These are phyloP conservation scores for Drosophila tani DNA, from an alignment of 1,140 invertebrate species.

Conservation along the genomic window DNA sequence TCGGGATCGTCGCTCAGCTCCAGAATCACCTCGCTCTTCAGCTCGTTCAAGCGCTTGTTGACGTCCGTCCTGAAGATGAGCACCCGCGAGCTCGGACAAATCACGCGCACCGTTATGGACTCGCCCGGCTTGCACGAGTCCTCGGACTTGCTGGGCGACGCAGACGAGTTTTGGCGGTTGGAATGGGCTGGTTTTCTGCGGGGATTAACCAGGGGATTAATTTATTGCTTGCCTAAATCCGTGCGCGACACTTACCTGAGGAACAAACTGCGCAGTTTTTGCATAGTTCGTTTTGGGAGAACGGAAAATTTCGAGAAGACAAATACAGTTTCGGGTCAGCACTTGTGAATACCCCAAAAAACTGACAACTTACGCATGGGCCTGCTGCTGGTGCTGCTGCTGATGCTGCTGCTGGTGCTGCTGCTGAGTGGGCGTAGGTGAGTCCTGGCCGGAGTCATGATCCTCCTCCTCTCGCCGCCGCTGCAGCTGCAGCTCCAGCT, in stretches of 20 bases:
- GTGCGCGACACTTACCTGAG: constrained; percentile 49
- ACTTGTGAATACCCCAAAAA: constrained; percentile 21
- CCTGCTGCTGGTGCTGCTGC: constrained; percentile 43
- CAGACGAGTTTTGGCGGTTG: constrained; percentile 21
- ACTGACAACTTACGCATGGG: constrained; percentile 70
- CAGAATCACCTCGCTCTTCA: constrained; percentile 79
- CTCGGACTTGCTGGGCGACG: constrained; percentile 23
- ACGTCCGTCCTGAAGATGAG: constrained; percentile 74
- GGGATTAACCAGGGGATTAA: neutral
- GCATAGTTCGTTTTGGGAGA: constrained; percentile 68
- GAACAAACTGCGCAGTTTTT: constrained; percentile 83
- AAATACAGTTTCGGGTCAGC: constrained; percentile 20
- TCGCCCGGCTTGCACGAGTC: constrained; percentile 27
- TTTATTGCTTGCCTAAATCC: neutral
- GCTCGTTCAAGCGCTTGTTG: constrained; percentile 70
- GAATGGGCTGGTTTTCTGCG: constrained; percentile 56
- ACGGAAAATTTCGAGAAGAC: constrained; percentile 68
- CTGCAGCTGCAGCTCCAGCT: constrained; percentile 63
- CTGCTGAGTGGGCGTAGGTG: constrained; percentile 28
- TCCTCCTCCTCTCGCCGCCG: constrained; percentile 32
- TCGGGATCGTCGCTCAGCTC: constrained; percentile 76
- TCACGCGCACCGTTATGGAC: constrained; percentile 70
- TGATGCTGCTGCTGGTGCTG: constrained; percentile 1
- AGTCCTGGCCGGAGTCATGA: constrained; percentile 19
- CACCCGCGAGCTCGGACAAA: constrained; percentile 78